Percentiles rank a stretch among this genome's conserved stretches.
phyloP scores from a whole-genome alignment of 2,113 vertebrate species.

The Pantherophis guttatus region DNA sequence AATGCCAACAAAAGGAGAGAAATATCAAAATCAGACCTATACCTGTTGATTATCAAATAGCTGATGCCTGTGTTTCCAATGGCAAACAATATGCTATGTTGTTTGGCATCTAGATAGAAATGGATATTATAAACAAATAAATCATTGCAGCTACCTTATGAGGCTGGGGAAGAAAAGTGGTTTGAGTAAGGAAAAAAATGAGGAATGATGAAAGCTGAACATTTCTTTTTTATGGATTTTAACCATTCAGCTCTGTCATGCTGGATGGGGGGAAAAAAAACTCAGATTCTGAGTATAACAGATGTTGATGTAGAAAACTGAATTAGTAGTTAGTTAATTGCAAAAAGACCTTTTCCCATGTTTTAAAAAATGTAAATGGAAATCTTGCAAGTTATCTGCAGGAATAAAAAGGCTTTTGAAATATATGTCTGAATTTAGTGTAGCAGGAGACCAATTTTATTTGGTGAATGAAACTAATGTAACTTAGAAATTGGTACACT shows the following conservation, averaged over 20 bases:
- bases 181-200: neutral
- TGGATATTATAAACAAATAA: neutral
- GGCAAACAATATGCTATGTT: neutral
- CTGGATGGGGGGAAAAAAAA: neutral
- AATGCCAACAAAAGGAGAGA: neutral
- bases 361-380: neutral
- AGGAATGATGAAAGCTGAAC: neutral
- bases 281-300: neutral
- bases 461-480: neutral
- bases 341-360: neutral
- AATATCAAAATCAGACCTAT: neutral
- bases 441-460: neutral
- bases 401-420: neutral
- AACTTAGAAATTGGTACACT: neutral
- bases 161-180: neutral
- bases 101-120: neutral
- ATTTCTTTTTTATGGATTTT: neutral
- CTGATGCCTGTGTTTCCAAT: neutral
- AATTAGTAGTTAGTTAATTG: neutral
- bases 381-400: neutral
- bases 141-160: neutral
- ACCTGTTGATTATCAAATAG: too few relatives aligned
- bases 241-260: neutral
- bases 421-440: neutral
- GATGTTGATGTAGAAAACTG: neutral